A percentile compares a stretch with the other conserved stretches of the same genome.
Evolutionary conservation across 1,140 invertebrate species (phyloP).

Genomic region (Heliconius himera): DNA sequence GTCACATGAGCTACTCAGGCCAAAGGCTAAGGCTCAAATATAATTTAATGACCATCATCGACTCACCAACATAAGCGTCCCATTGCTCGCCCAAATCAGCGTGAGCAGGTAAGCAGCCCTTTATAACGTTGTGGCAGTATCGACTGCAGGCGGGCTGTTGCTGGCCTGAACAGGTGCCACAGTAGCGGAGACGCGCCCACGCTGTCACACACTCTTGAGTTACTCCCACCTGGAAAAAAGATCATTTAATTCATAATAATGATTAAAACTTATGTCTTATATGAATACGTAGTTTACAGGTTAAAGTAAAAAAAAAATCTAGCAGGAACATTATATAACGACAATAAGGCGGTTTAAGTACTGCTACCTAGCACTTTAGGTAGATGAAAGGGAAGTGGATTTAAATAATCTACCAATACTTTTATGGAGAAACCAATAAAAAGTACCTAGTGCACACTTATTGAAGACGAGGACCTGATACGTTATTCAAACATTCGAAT

Average conservation of each 20-base stretch:
- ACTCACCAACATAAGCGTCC: constrained; percentile 95
- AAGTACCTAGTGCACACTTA: no score
- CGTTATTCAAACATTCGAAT: no score
- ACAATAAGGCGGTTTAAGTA: no score
- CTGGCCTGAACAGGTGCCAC: constrained; percentile 91
- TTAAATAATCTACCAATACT: no score
- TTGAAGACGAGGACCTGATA: no score
- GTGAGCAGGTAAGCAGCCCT: constrained; percentile 93
- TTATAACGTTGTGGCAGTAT: constrained; percentile 95
- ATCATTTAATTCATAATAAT: background rate
- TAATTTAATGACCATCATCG: constrained; percentile 4
- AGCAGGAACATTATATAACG: no score
- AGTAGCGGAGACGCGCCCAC: constrained; percentile 92
- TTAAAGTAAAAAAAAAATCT: no score
- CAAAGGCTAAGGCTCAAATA: background rate
- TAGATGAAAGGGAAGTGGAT: no score
- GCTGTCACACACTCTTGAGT: constrained; percentile 89
- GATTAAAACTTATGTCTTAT: background rate
- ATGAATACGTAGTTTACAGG: no score
- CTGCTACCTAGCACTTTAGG: no score
- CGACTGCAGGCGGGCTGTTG: constrained; percentile 90
- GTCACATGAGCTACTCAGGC: no score
- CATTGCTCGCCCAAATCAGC: constrained; percentile 92
- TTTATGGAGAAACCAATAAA: no score
- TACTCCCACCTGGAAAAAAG: constrained; percentile 73